These are phyloP conservation scores for Erinaceus europaeus DNA, from an alignment of 2,113 vertebrate genomes.

Conservation along the genomic window DNA sequence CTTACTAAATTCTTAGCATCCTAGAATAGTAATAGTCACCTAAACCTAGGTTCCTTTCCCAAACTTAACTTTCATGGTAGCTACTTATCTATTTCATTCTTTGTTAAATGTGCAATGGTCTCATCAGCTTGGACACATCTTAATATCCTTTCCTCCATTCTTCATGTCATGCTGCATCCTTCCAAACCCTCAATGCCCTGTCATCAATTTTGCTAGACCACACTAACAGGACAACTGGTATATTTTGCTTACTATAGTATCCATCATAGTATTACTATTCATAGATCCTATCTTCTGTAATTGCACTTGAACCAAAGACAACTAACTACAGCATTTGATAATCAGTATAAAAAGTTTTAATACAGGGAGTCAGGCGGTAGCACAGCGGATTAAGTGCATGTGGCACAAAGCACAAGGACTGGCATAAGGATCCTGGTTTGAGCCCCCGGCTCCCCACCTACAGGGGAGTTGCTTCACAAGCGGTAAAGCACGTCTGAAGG, in stretches of 20 bases:
- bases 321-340: not conserved
- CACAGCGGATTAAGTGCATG: no score
- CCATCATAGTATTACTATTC: no score
- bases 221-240: not conserved
- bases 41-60: not conserved
- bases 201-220: not conserved
- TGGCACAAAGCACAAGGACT: no score
- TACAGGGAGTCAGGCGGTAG: no score
- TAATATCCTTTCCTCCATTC: not conserved
- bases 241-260: not conserved
- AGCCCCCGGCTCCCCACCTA: no score
- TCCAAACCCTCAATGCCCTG: not conserved
- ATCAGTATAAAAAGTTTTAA: not conserved
- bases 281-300: not conserved
- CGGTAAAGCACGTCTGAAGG: no score
- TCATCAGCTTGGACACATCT: not conserved
- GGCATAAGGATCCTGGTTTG: no score
- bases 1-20: not conserved
- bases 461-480: no score
- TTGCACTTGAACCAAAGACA: not conserved
- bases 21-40: not conserved
- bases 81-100: not conserved
- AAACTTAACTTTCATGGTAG: not conserved
- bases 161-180: not conserved
- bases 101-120: not conserved